Base-by-base conservation (phyloP, 2,888 invertebrate species). In the Polia nebulosa region DNA sequence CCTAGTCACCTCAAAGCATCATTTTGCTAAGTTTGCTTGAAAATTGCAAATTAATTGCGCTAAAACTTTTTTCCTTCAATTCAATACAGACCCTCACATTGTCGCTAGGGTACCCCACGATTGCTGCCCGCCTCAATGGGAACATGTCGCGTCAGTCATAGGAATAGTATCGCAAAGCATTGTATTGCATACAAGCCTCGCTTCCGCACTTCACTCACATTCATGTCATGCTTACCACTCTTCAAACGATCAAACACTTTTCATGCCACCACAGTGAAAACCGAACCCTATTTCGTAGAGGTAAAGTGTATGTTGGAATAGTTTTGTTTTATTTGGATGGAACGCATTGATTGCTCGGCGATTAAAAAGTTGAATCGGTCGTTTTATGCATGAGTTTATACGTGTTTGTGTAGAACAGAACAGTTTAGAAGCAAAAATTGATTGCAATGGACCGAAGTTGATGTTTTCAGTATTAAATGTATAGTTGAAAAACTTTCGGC, bases 361-460 rank as follows among this genome's bases (percentile, higher is more conserved):
- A 78, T 76, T 67, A 78, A 78, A 75, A 78, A 73, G 36, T 55
- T 36, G 60, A 73, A 73, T 67, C 51, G 52, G 25, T 53, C 47
- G 66, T 53, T 72, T 71, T 60, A 56, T 56, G 58, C 39, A 32
- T 22, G 34, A 39, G 25, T 22, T 9, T 6, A 29, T 41, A n/a
- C 17, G 47, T 47, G 25, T 11, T 45, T 45, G 76, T 53, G 51
- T 58, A 15, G 3, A 34, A 13, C 52, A 15, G 34, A 55, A 52
- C 76, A 20, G 72, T 44, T 60, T 72, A 56, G 39, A 44, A 1
- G 45, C 39, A 44, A 36, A 65, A 52, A 78, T 78, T 60, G 41
- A 49, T 47, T 36, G 58, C 13, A 51, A 22, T 51, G 20, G 25
- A 69, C 45, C 39, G 11, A 20, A 45, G 17, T 2, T 32, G 27